phyloP scores from a whole-genome alignment of 2,797 vertebrate species.

The Philypnodon macrostomus region DNA sequence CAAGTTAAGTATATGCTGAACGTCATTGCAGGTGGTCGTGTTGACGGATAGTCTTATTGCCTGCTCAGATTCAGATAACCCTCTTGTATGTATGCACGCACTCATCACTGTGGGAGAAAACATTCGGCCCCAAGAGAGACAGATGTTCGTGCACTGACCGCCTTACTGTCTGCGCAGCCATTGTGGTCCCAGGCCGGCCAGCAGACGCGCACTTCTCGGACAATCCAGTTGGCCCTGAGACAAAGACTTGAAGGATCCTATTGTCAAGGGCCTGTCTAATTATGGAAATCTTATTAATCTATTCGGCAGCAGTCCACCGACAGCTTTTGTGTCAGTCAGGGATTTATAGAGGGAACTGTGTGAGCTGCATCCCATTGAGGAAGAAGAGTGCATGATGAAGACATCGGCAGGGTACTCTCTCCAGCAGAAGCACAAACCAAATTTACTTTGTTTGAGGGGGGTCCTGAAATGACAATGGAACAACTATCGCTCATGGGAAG shows the following conservation, averaged over 20 bases:
- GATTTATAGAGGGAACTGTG: constrained; percentile 81
- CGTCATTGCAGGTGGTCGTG: constrained; percentile 8
- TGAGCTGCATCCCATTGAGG: constrained; percentile 71
- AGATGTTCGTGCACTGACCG: constrained; percentile 78
- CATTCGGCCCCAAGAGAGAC: constrained; percentile 70
- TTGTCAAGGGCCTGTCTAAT: constrained; percentile 89
- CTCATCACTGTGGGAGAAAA: constrained; percentile 41
- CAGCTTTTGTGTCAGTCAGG: constrained; percentile 79
- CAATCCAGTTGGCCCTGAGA: constrained; percentile 86
- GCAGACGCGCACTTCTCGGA: constrained; percentile 80
- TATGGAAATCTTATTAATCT: constrained; percentile 99
- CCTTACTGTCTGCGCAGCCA: constrained; percentile 77
- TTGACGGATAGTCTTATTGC: constrained; percentile 24
- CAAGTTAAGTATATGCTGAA: constrained; percentile 11
- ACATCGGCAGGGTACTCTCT: constrained; percentile 50
- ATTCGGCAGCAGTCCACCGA: constrained; percentile 85
- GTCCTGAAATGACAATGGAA: constrained; percentile 46
- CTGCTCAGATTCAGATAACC: constrained; percentile 49
- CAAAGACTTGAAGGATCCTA: constrained; percentile 92
- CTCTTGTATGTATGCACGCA: constrained; percentile 41
- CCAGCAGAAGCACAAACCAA: constrained; percentile 37
- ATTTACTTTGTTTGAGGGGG: constrained; percentile 49
- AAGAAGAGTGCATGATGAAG: constrained; percentile 61
- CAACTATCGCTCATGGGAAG: constrained; percentile 23
- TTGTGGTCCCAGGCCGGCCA: constrained; percentile 68